A percentile compares a stretch with the other conserved stretches of the same genome.
phyloP scores from a whole-genome alignment of 2,888 invertebrate species.

The Hipparchia sbordonii region DNA sequence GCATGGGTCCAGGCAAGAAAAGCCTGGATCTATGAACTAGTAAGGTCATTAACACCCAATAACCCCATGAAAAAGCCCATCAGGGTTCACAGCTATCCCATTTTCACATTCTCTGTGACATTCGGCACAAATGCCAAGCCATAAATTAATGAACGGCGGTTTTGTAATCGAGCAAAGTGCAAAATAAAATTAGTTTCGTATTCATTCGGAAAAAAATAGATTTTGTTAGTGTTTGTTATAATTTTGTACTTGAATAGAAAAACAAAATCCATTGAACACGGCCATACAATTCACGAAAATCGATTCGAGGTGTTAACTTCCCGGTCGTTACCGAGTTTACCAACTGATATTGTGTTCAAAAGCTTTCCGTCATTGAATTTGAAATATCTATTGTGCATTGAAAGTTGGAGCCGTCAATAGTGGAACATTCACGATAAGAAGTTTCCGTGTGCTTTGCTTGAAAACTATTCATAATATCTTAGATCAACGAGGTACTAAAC shows the following conservation, averaged over 20 bases:
- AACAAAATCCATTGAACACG: no score
- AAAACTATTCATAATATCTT: slow-evolving; percentile 7
- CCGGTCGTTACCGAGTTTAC: slow-evolving; percentile 20
- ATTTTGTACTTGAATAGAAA: no score
- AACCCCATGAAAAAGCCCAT: background rate
- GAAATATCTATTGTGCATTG: slow-evolving; percentile 24
- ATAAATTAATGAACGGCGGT: no score
- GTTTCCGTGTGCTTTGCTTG: slow-evolving; percentile 13
- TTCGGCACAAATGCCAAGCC: slow-evolving; percentile 1
- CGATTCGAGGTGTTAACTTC: background rate
- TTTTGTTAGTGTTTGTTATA: no score
- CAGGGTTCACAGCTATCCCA: no score
- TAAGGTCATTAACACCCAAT: background rate
- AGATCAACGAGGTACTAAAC: background rate
- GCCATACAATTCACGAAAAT: no score
- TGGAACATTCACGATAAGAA: slow-evolving; percentile 21
- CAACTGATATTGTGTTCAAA: slow-evolving; percentile 23
- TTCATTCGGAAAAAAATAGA: no score
- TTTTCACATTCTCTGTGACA: background rate
- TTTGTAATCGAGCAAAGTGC: no score
- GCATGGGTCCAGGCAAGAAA: no score
- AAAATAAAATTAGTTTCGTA: no score
- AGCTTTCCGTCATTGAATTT: slow-evolving; percentile 21
- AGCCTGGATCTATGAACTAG: background rate
- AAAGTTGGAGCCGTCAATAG: slow-evolving; percentile 20